Evolutionary conservation across 2,888 invertebrate species (phyloP), one percentile per base, ranked within the genome.

Genomic region (Cremastinae sp.): DNA sequence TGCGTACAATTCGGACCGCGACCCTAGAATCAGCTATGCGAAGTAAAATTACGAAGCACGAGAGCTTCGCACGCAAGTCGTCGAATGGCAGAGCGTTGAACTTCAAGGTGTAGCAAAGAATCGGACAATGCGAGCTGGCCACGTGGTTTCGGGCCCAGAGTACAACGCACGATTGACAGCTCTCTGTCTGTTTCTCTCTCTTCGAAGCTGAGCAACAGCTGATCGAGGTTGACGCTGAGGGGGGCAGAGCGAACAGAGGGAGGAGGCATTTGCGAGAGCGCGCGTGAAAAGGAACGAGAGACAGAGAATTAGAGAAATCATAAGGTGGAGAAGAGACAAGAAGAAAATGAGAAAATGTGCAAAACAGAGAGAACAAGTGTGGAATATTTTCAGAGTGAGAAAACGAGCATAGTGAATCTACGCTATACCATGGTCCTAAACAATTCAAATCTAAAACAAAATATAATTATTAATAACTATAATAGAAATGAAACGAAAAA

Each of bases 151-250:
- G 78, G 80, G 80, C 79, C 80, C 82, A 75, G 75, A 53, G 78
- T 49, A 73, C 83, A 84, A 81, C 81, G 82, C 81, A 76, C 86
- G 82, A 86, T 86, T 86, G 86, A 86, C 86, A 84, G 84, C n/a
- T n/a, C n/a, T n/a, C n/a, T n/a, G n/a, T n/a, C n/a, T n/a, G n/a
- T n/a, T 86, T 87, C 83, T 70, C 69, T 70, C 59, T 70, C 59
- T 59, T 10, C 73, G 39, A 56, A 59, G 64, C 66, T 41, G 47
- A 37, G 68, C 64, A 72, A 59, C 75, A 88, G 88, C 88, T 87
- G 88, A 89, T 87, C 83, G 83, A 74, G 74, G 80, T 41, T 72
- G 39, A 47, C 74, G 37, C 35, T 28, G 47, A 37, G 74, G 78
- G 74, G 78, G 79, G 78, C 79, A 71, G 68, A 66, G 53, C 35